Conservation (phyloP, 2,113 vertebrate species). For the Alethe diademata region DNA sequence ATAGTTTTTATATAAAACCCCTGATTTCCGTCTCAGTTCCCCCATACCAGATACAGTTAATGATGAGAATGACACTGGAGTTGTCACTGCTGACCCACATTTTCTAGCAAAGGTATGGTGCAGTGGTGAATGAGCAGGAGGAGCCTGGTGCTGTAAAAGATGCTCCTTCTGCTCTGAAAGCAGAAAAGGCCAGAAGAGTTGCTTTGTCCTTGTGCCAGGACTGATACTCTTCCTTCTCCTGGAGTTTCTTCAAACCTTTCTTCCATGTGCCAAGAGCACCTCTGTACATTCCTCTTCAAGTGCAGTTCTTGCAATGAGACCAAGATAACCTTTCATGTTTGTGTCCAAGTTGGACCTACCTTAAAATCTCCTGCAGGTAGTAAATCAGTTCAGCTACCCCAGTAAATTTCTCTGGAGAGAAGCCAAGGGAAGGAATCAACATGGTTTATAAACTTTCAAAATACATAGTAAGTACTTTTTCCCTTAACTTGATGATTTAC, state of each 20-base stretch:
- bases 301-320: not conserved
- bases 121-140: not conserved
- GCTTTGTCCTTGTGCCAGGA: not conserved
- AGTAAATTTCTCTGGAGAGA: conserved; percentile 15
- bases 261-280: not conserved
- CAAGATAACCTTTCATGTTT: not conserved
- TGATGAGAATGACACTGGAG: not conserved
- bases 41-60: fast-evolving
- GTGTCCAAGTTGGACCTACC: not conserved
- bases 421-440: conserved; percentile 36
- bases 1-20: not conserved
- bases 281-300: not conserved
- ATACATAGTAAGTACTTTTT: conserved; percentile 25
- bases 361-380: conserved; percentile 26
- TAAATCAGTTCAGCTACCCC: conserved; percentile 31
- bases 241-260: not conserved
- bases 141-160: not conserved
- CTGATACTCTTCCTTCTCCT: not conserved
- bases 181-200: not conserved
- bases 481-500: conserved; percentile 61
- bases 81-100: not conserved
- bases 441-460: conserved; percentile 51
- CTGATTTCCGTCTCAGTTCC: not conserved
- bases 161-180: not conserved
- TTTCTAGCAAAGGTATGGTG: not conserved